phyloP scores from a whole-genome alignment of 2,888 invertebrate species.

The Athalia rosae region DNA sequence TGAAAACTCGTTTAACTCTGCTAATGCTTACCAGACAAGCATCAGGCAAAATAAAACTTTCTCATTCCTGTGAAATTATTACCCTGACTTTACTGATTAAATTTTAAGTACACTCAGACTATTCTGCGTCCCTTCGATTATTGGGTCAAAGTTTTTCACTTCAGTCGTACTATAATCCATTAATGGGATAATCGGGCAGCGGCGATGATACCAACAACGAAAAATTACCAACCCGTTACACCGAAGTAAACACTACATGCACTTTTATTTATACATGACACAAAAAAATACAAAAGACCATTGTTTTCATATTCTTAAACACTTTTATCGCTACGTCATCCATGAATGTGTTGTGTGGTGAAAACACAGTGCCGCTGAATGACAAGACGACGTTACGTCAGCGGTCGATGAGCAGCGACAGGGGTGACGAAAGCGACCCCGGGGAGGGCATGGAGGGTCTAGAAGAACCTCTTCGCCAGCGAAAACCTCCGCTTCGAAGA shows the following conservation, averaged over 20 bases:
- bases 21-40: background rate
- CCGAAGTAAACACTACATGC: too few species aligned
- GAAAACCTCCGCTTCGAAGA: slow-evolving; percentile 74
- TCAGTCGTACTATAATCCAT: too few species aligned
- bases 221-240: too few species aligned
- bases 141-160: too few species aligned
- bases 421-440: slow-evolving; percentile 75
- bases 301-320: background rate
- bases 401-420: slow-evolving; percentile 80
- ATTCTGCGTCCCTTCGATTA: too few species aligned
- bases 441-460: slow-evolving; percentile 75
- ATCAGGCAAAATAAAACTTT: slow-evolving; percentile 19
- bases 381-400: slow-evolving; percentile 78
- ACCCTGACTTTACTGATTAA: slow-evolving; percentile 4
- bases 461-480: slow-evolving; percentile 79
- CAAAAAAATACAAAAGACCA: background rate
- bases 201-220: too few species aligned
- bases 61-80: slow-evolving; percentile 17
- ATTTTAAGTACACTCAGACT: background rate
- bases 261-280: background rate
- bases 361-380: slow-evolving; percentile 78
- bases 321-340: background rate
- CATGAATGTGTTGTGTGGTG: slow-evolving; percentile 33
- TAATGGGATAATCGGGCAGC: too few species aligned
- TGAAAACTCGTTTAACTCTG: slow-evolving; percentile 11